Evolutionary conservation across 2,797 vertebrate genomes (phyloP), one percentile per base, ranked within the genome.

Genomic region (Coendou prehensilis): DNA sequence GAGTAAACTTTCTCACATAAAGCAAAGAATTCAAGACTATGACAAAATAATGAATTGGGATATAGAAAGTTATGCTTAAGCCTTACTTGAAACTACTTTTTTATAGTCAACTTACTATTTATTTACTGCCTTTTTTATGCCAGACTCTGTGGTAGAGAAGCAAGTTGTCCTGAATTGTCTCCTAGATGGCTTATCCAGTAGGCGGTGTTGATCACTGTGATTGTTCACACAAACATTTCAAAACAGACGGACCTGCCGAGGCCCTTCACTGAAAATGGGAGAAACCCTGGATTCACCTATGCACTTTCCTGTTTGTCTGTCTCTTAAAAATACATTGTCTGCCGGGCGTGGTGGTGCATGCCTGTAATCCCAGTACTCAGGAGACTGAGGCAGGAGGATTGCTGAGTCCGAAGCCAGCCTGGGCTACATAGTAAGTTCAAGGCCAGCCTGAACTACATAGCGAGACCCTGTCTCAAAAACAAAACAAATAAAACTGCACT

Each of bases 1-100:
- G 98, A 99, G 98, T 98, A 99, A 99, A 98, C 99, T 99, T 92
- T 99, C 99, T 23, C 99, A 99, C 98, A 99, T 99, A 98, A 99
- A 99, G 95, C 99, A 99, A 97, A 99, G 98, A 98, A 99, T 99
- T 98, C 99, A 99, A 37, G 99, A 99, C 91, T 99, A 99, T 71
- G 99, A 99, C 94, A 99, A 99, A 98, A 98, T 99, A 96, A 99
- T 99, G 99, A 99, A 99, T 81, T 99, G 99, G 99, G 99, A 99
- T 81, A 98, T 99, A 91, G 97, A 98, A 97, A 97, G 97, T 91
- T 98, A 30, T 84, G n/a, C 88, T 76, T 97, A 97, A 93, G 57
- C 13, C 57, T 96, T 57, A 37, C 41, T 37, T 64, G 80, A 63
- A 92, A 81, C 20, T 13, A 76, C 92, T 97, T 97, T 91, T 91